Base-by-base conservation (phyloP, 2,888 invertebrate species). In the Ormyrus nitidulus region DNA sequence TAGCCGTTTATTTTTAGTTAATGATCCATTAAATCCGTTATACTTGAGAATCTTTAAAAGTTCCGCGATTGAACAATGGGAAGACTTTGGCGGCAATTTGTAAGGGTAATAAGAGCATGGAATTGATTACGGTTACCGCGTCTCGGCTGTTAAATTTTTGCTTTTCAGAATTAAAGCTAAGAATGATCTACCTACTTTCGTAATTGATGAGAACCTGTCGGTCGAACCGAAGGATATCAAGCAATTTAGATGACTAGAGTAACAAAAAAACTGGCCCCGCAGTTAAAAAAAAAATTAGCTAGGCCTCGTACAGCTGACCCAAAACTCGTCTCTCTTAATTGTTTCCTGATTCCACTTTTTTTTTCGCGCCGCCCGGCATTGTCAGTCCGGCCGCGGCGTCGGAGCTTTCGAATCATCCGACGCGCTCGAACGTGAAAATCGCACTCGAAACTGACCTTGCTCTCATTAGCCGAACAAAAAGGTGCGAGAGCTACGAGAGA, bases 341-440 rank as follows among this genome's bases (percentile, higher is more conserved):
- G 48, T 19, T 19, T 48, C 2, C 51, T 8, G 48, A 51, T 78
- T 72, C 68, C 65, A 65, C 59, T 6, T 44, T 19, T 19, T 56
- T 77, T 68, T 54, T 71, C 65, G 44, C 65, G 44, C 61, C 69
- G 53, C 76, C 19, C 19, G 19, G 34, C 34, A n/a, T 53, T n/a
- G 7, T 11, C 44, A 44, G 48, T 9, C n/a, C 61, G 51, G 6
- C 48, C 13, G 44, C 46, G 9, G 56, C 8, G 5, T 19, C 6
- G n/a, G 11, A 64, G 76, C 68, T 72, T 76, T 76, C 73, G 49
- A 65, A 73, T 81, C 61, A 71, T 81, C 77, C 54, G 61, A 74
- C 49, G 61, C 66, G 64, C 44, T 81, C 61, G 74, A 78, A 77
- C 68, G 65, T 75, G 75, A 75, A 78, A 78, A 70, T 75, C 53